Conservation (phyloP, 2,888 invertebrate genomes). For the Bibio marci region DNA sequence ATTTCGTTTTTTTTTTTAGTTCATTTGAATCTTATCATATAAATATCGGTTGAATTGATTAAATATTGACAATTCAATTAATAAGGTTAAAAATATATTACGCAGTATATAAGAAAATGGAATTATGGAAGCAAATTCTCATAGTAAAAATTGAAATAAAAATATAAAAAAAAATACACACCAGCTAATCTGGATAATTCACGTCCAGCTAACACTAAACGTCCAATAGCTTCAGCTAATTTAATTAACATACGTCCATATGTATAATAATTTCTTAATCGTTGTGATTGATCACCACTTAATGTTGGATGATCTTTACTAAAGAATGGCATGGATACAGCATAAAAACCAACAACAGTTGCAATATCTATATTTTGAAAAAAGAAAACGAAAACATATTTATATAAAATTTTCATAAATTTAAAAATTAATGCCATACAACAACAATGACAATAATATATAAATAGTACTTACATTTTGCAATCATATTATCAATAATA, state of each 20-base stretch:
- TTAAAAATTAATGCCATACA: slow-evolving; percentile 2
- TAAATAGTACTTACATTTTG: slow-evolving; percentile 82
- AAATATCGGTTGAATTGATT: background rate
- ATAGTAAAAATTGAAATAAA: too few relatives aligned
- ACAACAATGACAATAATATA: too few relatives aligned
- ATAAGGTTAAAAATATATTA: background rate
- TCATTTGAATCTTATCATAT: too few relatives aligned
- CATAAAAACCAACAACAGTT: slow-evolving; percentile 89
- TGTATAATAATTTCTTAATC: slow-evolving; percentile 86
- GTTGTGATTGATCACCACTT: slow-evolving; percentile 50
- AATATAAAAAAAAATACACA: slow-evolving; percentile 1
- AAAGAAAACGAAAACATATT: slow-evolving; percentile 1
- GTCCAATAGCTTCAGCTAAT: slow-evolving; percentile 92
- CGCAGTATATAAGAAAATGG: too few relatives aligned
- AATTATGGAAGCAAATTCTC: too few relatives aligned
- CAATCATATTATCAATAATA: slow-evolving; percentile 87
- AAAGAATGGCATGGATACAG: slow-evolving; percentile 90
- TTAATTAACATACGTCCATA: slow-evolving; percentile 69
- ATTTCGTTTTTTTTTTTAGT: too few relatives aligned
- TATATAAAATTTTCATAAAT: background rate
- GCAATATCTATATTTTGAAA: slow-evolving; percentile 55
- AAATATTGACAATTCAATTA: background rate
- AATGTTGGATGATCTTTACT: slow-evolving; percentile 51
- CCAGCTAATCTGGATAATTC: slow-evolving; percentile 90
- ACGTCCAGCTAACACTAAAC: slow-evolving; percentile 84